These are phyloP conservation scores for Potamilus streckersoni DNA, from an alignment of 1,140 invertebrate species.

Conservation along the genomic window DNA sequence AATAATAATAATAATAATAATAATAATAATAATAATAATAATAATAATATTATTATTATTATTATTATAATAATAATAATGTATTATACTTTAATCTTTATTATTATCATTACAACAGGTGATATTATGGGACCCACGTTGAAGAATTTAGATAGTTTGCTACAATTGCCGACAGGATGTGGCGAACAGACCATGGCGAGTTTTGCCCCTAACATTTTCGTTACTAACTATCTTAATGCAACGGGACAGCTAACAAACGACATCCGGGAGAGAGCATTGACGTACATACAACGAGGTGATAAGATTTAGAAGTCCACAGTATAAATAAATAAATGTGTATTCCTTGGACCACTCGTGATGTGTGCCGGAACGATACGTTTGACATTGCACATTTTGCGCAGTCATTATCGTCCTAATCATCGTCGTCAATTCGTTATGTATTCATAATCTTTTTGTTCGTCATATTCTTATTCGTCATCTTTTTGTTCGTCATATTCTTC, in stretches of 20 bases:
- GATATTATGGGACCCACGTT: constrained; percentile 46
- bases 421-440: too few species aligned
- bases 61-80: too few species aligned
- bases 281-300: constrained; percentile 80
- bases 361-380: too few species aligned
- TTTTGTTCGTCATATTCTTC: too few species aligned
- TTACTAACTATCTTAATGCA: constrained; percentile 84
- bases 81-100: too few species aligned
- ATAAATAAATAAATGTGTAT: too few species aligned
- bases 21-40: too few species aligned
- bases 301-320: background rate
- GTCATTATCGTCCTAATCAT: too few species aligned
- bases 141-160: constrained; percentile 32
- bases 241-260: constrained; percentile 74
- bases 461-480: too few species aligned
- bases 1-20: background rate
- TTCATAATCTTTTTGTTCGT: too few species aligned
- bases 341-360: too few species aligned
- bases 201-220: constrained; percentile 91
- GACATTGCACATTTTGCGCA: too few species aligned
- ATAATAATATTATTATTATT: background rate
- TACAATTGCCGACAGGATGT: constrained; percentile 75
- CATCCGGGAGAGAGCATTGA: constrained; percentile 78
- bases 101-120: constrained; percentile 26
- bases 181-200: constrained; percentile 95